Percentiles rank a stretch among this genome's conserved stretches.
Evolutionary conservation across 2,113 vertebrate genomes (phyloP).

Genomic region (Elephas maximus): DNA sequence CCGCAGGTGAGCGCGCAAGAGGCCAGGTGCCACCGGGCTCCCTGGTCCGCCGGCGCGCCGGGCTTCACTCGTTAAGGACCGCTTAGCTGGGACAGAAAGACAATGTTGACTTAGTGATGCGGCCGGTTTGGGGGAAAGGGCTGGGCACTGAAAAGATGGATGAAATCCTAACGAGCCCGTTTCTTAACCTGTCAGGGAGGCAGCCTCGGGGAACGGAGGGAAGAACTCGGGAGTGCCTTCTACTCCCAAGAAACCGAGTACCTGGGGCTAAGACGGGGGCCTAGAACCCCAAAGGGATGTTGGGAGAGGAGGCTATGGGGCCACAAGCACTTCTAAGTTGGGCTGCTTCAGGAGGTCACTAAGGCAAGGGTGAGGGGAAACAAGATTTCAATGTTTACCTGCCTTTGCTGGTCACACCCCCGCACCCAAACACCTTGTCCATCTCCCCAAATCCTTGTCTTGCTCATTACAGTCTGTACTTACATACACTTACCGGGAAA

Average conservation of each 20-base stretch:
- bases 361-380: background rate
- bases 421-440: background rate
- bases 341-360: background rate
- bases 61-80: conserved; percentile 85
- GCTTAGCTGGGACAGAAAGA: conserved; percentile 87
- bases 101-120: conserved; percentile 74
- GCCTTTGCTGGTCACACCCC: background rate
- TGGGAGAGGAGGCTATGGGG: background rate
- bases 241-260: background rate
- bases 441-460: background rate
- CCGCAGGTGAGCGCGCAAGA: conserved; percentile 31
- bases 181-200: conserved; percentile 86
- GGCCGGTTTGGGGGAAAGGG: conserved; percentile 64
- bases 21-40: conserved; percentile 63
- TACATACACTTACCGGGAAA: background rate
- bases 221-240: background rate
- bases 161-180: conserved; percentile 86
- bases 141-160: conserved; percentile 86
- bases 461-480: background rate
- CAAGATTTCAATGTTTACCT: background rate
- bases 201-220: conserved; percentile 48
- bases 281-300: background rate
- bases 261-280: background rate
- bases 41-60: conserved; percentile 63
- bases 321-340: background rate